phyloP scores from a whole-genome alignment of 2,113 vertebrate species.

The Sceloporus undulatus region DNA sequence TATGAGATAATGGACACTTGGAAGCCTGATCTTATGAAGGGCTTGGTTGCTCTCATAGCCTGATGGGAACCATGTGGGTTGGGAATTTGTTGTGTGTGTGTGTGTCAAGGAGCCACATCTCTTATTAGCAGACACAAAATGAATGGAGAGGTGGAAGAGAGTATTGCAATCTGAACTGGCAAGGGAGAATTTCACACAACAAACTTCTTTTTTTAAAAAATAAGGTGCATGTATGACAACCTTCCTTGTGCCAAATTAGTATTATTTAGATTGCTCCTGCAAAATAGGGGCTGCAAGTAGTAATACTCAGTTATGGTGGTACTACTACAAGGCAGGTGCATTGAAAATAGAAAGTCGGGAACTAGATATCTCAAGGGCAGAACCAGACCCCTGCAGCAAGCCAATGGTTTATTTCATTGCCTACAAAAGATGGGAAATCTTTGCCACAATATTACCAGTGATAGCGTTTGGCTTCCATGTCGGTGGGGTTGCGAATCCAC shows the following conservation, averaged over 20 bases:
- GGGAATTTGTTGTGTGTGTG: neutral
- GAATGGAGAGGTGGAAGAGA: neutral
- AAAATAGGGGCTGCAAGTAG: neutral
- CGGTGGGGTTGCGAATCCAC: too few relatives aligned
- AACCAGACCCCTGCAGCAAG: too few relatives aligned
- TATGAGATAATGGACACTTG: constrained; percentile 57
- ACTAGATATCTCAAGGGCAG: too few relatives aligned
- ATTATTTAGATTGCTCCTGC: neutral
- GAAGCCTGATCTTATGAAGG: constrained; percentile 26
- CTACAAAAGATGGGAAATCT: too few relatives aligned
- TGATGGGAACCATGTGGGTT: constrained; percentile 46
- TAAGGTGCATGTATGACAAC: too few relatives aligned
- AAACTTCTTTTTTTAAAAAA: too few relatives aligned
- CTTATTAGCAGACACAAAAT: neutral
- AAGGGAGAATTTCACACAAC: neutral
- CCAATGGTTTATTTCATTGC: too few relatives aligned
- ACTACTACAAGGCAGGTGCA: neutral
- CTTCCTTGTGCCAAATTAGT: too few relatives aligned
- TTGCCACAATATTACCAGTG: too few relatives aligned
- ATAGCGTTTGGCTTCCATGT: too few relatives aligned
- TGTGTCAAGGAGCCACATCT: neutral
- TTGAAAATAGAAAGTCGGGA: too few relatives aligned
- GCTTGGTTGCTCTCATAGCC: constrained; percentile 43
- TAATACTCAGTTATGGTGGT: neutral
- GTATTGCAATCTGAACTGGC: too few relatives aligned